A percentile compares a stretch with the other conserved stretches of the same genome.
Conservation (phyloP, 2,113 vertebrate genomes). For the Dicentrarchus labrax region DNA sequence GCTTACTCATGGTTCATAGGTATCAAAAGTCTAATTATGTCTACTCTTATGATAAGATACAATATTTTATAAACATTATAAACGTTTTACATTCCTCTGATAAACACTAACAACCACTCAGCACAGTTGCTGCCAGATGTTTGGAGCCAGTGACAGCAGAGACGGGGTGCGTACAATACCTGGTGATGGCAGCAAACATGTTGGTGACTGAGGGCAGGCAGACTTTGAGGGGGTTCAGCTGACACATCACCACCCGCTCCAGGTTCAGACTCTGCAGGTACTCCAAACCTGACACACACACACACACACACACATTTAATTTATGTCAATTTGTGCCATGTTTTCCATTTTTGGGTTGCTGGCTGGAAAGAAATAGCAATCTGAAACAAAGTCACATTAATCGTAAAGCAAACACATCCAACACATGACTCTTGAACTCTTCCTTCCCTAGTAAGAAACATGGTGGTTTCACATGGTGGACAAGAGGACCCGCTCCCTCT, state of each 20-base stretch:
- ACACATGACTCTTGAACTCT: too few species aligned
- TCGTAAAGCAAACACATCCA: too few species aligned
- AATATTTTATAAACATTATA: too few species aligned
- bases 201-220: constrained; percentile 92
- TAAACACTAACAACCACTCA: not conserved
- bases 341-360: not conserved
- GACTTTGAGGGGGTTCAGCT: constrained; percentile 97
- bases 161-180: constrained; percentile 85
- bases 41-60: too few species aligned
- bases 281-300: constrained; percentile 85
- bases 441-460: too few species aligned
- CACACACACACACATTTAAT: not conserved
- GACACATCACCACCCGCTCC: constrained; percentile 95
- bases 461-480: too few species aligned
- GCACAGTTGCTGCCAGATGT: not conserved
- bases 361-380: not conserved
- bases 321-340: not conserved
- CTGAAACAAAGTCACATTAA: too few species aligned
- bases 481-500: too few species aligned
- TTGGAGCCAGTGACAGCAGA: not conserved
- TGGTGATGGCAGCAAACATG: constrained; percentile 95
- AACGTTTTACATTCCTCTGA: too few species aligned
- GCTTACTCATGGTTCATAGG: too few species aligned
- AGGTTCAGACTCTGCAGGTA: constrained; percentile 96
- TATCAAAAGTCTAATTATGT: too few species aligned